Evolutionary conservation across 2,113 vertebrate species (phyloP).

Genomic region (Neogale vison): DNA sequence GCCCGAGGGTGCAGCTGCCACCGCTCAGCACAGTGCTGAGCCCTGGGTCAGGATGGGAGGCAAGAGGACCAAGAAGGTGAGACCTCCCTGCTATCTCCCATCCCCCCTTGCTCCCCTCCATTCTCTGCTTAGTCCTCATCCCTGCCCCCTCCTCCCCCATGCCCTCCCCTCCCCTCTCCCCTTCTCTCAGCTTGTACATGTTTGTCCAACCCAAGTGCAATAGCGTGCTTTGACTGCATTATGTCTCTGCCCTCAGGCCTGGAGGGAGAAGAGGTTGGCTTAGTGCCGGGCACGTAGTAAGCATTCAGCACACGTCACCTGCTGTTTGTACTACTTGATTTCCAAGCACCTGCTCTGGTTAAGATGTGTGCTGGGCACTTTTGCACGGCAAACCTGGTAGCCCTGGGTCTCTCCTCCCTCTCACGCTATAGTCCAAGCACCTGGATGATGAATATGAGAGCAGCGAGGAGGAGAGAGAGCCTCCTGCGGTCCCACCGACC

Average conservation of each 20-base stretch:
- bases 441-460: conserved; percentile 59
- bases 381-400: background rate
- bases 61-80: conserved; percentile 73
- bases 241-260: background rate
- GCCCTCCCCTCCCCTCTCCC: no score
- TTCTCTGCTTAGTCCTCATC: background rate
- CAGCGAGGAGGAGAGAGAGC: conserved; percentile 63
- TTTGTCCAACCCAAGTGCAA: background rate
- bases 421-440: conserved; percentile 59
- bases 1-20: conserved; percentile 20
- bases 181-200: background rate
- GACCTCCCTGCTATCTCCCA: background rate
- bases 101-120: background rate
- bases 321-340: background rate
- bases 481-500: background rate
- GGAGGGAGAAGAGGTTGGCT: conserved; percentile 28
- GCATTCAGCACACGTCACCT: background rate
- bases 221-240: background rate
- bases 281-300: conserved; percentile 24
- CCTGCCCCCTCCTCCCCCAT: no score
- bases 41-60: conserved; percentile 67
- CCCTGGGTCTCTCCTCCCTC: background rate
- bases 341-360: background rate
- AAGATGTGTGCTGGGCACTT: background rate
- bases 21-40: conserved; percentile 40